Evolutionary conservation across 2,888 invertebrate genomes (phyloP).

Genomic region (Asteroscopus sphinx): DNA sequence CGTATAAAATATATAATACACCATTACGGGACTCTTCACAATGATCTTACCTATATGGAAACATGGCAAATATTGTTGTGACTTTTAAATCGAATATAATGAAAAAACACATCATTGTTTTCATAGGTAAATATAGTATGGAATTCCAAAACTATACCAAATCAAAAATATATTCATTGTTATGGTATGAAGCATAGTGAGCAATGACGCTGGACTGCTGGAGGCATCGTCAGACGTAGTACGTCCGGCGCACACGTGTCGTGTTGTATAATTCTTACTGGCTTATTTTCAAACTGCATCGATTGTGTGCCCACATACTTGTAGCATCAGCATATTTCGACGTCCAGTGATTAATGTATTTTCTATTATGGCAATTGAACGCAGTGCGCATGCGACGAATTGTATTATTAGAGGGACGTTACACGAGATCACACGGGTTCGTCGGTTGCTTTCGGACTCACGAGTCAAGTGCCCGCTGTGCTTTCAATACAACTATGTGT

Average conservation of each 20-base stretch:
- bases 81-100: too few species aligned
- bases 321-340: conserved; percentile 69
- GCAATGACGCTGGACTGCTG: conserved; percentile 26
- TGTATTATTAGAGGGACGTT: conserved; percentile 80
- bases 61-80: too few species aligned
- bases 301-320: conserved; percentile 70
- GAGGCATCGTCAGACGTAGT: conserved; percentile 37
- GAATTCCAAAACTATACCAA: too few species aligned
- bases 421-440: conserved; percentile 74
- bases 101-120: too few species aligned
- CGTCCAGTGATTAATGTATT: conserved; percentile 81
- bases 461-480: conserved; percentile 61
- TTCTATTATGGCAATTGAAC: conserved; percentile 84
- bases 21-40: too few species aligned
- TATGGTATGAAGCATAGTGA: conserved; percentile 36
- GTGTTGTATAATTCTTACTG: conserved; percentile 76
- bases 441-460: conserved; percentile 60
- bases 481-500: conserved; percentile 63
- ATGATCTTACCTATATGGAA: too few species aligned
- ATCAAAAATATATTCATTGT: conserved; percentile 32
- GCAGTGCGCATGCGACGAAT: conserved; percentile 84
- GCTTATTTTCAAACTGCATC: conserved; percentile 81
- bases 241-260: conserved; percentile 58
- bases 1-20: too few species aligned
- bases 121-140: too few species aligned